Conservation (phyloP, 2,113 vertebrate species). For the Sapayoa aenigma region DNA sequence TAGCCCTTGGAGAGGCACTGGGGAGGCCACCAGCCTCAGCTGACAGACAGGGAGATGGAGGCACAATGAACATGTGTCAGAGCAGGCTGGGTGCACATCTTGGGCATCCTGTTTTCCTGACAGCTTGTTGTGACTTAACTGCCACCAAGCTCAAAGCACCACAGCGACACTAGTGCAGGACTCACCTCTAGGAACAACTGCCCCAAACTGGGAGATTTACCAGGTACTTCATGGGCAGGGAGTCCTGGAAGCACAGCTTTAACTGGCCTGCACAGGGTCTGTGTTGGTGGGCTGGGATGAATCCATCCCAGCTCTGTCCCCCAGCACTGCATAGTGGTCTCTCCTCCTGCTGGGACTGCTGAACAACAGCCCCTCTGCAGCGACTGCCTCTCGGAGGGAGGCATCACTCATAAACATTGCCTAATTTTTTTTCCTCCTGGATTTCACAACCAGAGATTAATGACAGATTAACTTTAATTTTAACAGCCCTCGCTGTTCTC, state of each 20-base stretch:
- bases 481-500: slow-evolving; percentile 45
- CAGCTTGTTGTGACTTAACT: background rate
- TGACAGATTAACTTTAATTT: slow-evolving; percentile 65
- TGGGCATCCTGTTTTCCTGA: background rate
- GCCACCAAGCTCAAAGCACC: background rate
- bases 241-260: background rate
- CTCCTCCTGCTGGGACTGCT: background rate
- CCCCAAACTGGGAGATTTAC: background rate
- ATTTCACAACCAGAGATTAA: slow-evolving; percentile 35
- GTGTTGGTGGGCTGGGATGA: background rate
- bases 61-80: fast-evolving
- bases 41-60: background rate
- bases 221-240: fast-evolving
- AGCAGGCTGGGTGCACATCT: background rate
- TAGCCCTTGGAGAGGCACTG: background rate
- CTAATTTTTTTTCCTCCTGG: background rate
- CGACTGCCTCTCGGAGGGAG: background rate
- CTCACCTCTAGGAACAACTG: background rate
- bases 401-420: background rate
- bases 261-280: background rate
- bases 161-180: background rate
- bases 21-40: background rate
- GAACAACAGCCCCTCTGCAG: background rate
- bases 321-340: background rate
- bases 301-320: background rate